Evolutionary conservation across 2,888 invertebrate species (phyloP).

Genomic region (Pristionchus fissidentatus): DNA sequence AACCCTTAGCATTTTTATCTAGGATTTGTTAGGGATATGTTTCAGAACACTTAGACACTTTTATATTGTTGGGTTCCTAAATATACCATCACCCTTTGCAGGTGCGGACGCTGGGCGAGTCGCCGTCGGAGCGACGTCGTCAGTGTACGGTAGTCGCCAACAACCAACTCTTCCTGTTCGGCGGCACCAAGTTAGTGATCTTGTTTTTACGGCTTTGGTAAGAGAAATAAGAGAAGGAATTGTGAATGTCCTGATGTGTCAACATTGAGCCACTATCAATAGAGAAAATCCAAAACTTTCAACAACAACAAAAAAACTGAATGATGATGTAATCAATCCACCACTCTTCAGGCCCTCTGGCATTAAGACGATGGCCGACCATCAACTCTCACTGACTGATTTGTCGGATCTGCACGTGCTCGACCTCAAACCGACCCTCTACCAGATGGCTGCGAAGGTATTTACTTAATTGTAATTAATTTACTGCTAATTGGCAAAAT

Average conservation of each 20-base stretch:
- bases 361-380: neutral
- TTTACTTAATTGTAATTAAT: no score
- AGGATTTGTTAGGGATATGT: no score
- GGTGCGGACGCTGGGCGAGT: conserved; percentile 21
- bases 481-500: no score
- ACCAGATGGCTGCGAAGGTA: conserved; percentile 43
- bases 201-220: no score
- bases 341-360: conserved; percentile 9
- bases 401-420: conserved; percentile 71
- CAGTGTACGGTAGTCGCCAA: conserved; percentile 87
- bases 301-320: conserved; percentile 23
- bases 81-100: neutral
- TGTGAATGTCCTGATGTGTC: no score
- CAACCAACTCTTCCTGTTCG: conserved; percentile 87
- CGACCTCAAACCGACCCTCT: conserved; percentile 57
- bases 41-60: no score
- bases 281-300: neutral
- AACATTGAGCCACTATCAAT: no score
- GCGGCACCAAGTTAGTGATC: conserved; percentile 89
- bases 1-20: no score
- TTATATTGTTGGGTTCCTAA: no score
- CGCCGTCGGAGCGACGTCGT: conserved; percentile 77
- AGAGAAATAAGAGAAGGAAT: no score
- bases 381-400: conserved; percentile 59
- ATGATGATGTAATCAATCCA: neutral